These are phyloP conservation scores for Caenorhabditis doughertyi DNA, from an alignment of 2,888 invertebrate species.

Conservation along the genomic window DNA sequence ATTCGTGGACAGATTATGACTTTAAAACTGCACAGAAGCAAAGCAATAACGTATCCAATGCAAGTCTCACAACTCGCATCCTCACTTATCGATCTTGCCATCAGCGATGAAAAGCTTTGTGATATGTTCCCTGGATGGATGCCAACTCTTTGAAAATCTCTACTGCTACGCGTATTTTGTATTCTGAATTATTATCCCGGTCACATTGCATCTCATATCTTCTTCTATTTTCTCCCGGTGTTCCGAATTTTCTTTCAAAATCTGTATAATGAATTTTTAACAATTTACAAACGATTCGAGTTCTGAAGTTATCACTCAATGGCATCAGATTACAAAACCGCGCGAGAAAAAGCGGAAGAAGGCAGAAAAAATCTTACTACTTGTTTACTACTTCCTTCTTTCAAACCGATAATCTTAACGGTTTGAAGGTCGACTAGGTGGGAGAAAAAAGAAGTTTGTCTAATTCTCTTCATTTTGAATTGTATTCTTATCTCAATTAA, in stretches of 20 bases:
- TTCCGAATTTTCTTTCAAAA: neutral
- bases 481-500: neutral
- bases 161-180: conserved; percentile 15
- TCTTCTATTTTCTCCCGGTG: conserved; percentile 25
- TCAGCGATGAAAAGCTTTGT: conserved; percentile 91
- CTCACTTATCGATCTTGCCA: conserved; percentile 93
- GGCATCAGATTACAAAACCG: conserved; percentile 13
- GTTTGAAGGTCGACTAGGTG: conserved; percentile 47
- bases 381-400: conserved; percentile 35
- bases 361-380: conserved; percentile 44
- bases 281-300: neutral
- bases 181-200: conserved; percentile 14
- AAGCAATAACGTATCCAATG: conserved; percentile 68
- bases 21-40: conserved; percentile 50
- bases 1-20: conserved; percentile 60
- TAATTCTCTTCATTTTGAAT: neutral
- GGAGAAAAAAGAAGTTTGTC: conserved; percentile 19
- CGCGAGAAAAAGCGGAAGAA: conserved; percentile 37
- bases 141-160: conserved; percentile 87
- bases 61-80: conserved; percentile 86
- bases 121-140: conserved; percentile 99
- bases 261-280: conserved; percentile 22
- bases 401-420: conserved; percentile 34
- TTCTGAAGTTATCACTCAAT: neutral
- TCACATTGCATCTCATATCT: conserved; percentile 12